A percentile compares a stretch with the other conserved stretches of the same genome.
These are phyloP conservation scores for Ancistrus triradiatus DNA, from an alignment of 2,113 vertebrate genomes.

Conservation along the genomic window DNA sequence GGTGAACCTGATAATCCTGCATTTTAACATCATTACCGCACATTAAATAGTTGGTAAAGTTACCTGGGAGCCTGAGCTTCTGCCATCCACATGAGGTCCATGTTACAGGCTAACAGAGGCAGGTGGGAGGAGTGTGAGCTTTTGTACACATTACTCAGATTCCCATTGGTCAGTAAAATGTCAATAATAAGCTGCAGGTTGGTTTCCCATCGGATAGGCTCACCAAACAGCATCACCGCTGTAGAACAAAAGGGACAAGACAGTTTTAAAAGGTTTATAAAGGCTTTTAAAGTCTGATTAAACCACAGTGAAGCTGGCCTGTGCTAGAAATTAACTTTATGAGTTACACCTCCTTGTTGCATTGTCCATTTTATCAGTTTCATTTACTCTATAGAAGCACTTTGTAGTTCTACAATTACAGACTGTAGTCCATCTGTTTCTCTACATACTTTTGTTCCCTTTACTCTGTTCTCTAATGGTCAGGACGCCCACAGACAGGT, in stretches of 20 bases:
- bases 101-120: slow-evolving; percentile 82
- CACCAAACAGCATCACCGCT: slow-evolving; percentile 84
- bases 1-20: too few species aligned
- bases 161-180: slow-evolving; percentile 80
- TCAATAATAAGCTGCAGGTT: slow-evolving; percentile 84
- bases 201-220: slow-evolving; percentile 86
- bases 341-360: too few species aligned
- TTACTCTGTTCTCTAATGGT: too few species aligned
- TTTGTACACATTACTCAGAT: slow-evolving; percentile 64
- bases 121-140: slow-evolving; percentile 63
- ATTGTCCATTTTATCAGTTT: too few species aligned
- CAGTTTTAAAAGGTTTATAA: not conserved
- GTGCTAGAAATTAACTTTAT: too few species aligned
- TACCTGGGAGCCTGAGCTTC: slow-evolving; percentile 85
- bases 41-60: slow-evolving; percentile 8
- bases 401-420: too few species aligned
- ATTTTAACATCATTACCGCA: too few species aligned
- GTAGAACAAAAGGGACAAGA: not conserved
- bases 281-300: not conserved
- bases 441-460: too few species aligned
- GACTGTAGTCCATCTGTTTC: too few species aligned
- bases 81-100: slow-evolving; percentile 85
- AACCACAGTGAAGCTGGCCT: too few species aligned
- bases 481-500: too few species aligned
- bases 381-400: too few species aligned